These are phyloP conservation scores for Oryzias melastigma DNA, from an alignment of 2,113 vertebrate genomes.

Conservation along the genomic window DNA sequence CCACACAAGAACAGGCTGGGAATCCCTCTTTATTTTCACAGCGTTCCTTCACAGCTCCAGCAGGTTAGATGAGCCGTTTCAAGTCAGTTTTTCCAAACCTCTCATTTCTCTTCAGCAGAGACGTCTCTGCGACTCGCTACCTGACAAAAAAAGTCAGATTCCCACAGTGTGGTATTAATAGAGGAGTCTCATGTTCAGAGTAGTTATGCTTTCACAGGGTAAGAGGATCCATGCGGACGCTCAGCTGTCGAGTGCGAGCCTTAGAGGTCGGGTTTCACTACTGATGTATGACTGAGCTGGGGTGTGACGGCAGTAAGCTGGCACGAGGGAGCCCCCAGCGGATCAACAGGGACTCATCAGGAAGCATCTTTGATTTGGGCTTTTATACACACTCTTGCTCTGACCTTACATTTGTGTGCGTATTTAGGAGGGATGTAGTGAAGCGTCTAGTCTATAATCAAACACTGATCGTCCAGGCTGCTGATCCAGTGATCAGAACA, in stretches of 20 bases:
- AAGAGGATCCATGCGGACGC: constrained; percentile 50
- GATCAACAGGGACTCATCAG: constrained; percentile 14
- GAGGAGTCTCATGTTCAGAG: constrained; percentile 44
- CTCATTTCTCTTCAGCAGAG: constrained; percentile 41
- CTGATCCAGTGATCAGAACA: too few species aligned
- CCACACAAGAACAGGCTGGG: constrained; percentile 36
- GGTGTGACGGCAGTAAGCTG: constrained; percentile 25
- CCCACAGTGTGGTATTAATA: constrained; percentile 63
- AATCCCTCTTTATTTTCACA: constrained; percentile 53
- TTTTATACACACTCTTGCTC: too few species aligned
- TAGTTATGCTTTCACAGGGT: constrained; percentile 59
- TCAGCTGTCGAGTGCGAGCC: constrained; percentile 67
- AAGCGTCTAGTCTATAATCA: too few species aligned
- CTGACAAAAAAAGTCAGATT: constrained; percentile 35
- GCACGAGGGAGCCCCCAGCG: constrained; percentile 57
- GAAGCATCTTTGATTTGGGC: constrained; percentile 7
- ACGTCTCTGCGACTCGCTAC: constrained; percentile 1
- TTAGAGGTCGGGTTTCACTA: constrained; percentile 61
- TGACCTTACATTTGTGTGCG: too few species aligned
- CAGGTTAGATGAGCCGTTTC: constrained; percentile 6
- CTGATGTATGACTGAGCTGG: constrained; percentile 21
- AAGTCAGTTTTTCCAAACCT: background rate
- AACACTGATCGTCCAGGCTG: too few species aligned
- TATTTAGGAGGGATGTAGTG: too few species aligned
- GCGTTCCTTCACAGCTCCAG: constrained; percentile 16